Evolutionary conservation across 2,797 vertebrate genomes (phyloP), one percentile per base, ranked within the genome.

Genomic region (Manis pentadactyla): DNA sequence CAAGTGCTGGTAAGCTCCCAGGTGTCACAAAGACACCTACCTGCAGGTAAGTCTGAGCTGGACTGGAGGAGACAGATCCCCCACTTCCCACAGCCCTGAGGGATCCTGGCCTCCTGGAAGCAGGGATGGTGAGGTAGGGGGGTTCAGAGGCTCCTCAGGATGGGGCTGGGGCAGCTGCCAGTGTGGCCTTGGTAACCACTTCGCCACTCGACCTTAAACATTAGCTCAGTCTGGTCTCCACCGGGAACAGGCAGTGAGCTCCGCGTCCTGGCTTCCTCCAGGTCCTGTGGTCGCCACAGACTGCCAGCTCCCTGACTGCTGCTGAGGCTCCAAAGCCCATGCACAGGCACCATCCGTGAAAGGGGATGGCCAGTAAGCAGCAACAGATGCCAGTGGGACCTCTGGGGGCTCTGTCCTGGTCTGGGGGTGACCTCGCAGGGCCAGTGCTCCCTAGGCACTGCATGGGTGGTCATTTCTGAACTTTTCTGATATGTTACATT

Each of bases 111-210:
- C 49, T 89, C 78, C 27, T 18, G 14, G 51, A 10, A 87, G 63
- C 37, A 31, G 37, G 0, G 15, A 59, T 2, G 46, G 46, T 46
- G 10, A 9, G 46, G 46, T 2, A 11, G 46, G 46, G 46, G 46
- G 46, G 46, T 12, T 13, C 46, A 46, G 46, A 64, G 17, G 15
- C 5, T 61, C 74, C 59, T 77, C 37, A 21, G 74, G 25, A 88
- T 1, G 2, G 3, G 15, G 18, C 5, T 12, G 4, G 8, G 4
- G 23, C 9, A 21, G 27, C 15, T 13, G 34, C 55, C n/a, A 1
- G 12, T 42, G 55, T 7, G 46, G n/a, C 86, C 42, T 23, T 1
- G n/a, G 51, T 15, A 66, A 64, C 61, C 79, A 59, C 18, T 19
- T 19, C 23, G 55, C 27, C 5, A 9, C 73, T 23, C 55, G 59